Evolutionary conservation across 2,113 vertebrate species (phyloP).

Genomic region (Labeo catla): DNA sequence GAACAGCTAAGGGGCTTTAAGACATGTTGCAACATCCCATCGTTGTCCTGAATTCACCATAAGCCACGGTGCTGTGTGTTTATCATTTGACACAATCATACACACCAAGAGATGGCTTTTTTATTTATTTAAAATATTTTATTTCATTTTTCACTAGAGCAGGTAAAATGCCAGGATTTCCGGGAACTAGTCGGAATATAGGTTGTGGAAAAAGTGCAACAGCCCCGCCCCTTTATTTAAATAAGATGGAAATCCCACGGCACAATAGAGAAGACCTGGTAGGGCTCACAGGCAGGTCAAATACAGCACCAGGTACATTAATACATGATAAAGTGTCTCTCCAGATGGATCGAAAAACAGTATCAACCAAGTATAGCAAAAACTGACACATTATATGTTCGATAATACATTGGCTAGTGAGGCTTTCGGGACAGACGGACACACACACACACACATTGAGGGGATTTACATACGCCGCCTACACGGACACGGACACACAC

Average conservation of each 20-base stretch:
- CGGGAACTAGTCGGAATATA: slow-evolving; percentile 71
- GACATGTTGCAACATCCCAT: background rate
- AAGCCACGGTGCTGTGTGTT: background rate
- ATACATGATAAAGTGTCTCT: slow-evolving; percentile 62
- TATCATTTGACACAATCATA: background rate
- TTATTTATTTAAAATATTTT: slow-evolving; percentile 71
- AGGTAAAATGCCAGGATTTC: slow-evolving; percentile 74
- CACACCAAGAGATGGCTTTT: slow-evolving; percentile 14
- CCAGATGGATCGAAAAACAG: slow-evolving; percentile 72
- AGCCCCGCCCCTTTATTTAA: slow-evolving; percentile 74
- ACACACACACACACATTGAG: slow-evolving; percentile 23
- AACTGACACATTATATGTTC: slow-evolving; percentile 34
- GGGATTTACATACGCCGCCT: slow-evolving; percentile 42
- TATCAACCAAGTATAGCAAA: slow-evolving; percentile 60
- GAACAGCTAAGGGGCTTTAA: background rate
- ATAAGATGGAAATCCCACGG: slow-evolving; percentile 75
- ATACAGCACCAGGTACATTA: slow-evolving; percentile 69
- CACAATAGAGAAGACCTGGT: slow-evolving; percentile 69
- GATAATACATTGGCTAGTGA: slow-evolving; percentile 54
- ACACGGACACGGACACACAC: background rate
- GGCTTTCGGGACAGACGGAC: slow-evolving; percentile 46
- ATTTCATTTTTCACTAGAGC: slow-evolving; percentile 76
- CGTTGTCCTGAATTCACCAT: too few relatives aligned
- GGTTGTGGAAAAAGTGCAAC: slow-evolving; percentile 80
- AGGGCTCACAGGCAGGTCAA: slow-evolving; percentile 72